phyloP scores from a whole-genome alignment of 2,797 vertebrate species.

The Pampus argenteus region DNA sequence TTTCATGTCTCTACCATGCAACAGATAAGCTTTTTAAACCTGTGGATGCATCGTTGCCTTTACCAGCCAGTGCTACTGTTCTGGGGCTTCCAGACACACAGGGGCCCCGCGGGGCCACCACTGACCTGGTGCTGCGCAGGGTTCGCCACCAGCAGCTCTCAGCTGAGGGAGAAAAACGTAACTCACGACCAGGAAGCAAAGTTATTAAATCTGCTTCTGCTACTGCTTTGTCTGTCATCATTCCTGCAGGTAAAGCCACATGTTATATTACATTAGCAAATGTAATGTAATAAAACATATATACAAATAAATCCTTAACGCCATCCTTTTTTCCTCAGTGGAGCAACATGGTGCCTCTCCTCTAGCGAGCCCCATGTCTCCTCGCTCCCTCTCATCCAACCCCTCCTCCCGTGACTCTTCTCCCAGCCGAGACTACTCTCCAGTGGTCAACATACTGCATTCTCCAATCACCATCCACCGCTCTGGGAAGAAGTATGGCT shows the following conservation, averaged over 20 bases:
- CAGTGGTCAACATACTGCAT: conserved; percentile 86
- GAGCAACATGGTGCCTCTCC: conserved; percentile 91
- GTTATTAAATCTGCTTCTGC: conserved; percentile 94
- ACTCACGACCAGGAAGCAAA: conserved; percentile 86
- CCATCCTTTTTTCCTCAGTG: conserved; percentile 74
- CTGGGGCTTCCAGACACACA: conserved; percentile 69
- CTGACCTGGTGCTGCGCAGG: conserved; percentile 90
- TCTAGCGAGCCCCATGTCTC: conserved; percentile 93
- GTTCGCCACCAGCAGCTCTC: conserved; percentile 90
- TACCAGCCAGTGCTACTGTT: conserved; percentile 47
- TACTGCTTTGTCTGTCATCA: conserved; percentile 92
- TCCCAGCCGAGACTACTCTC: conserved; percentile 91
- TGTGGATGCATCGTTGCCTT: conserved; percentile 61
- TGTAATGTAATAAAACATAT: fast-evolving
- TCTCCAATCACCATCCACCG: conserved; percentile 94
- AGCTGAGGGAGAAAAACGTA: conserved; percentile 85
- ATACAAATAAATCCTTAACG: not conserved
- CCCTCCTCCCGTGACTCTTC: conserved; percentile 93
- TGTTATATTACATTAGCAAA: not conserved
- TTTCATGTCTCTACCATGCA: conserved; percentile 11
- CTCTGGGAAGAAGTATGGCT: conserved; percentile 93
- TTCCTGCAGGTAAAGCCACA: conserved; percentile 87
- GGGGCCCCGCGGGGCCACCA: conserved; percentile 83
- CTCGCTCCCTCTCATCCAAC: conserved; percentile 91
- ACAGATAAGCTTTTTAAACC: conserved; percentile 80